These are phyloP conservation scores for Salpingus planirostris DNA, from an alignment of 2,888 invertebrate genomes.

Conservation along the genomic window DNA sequence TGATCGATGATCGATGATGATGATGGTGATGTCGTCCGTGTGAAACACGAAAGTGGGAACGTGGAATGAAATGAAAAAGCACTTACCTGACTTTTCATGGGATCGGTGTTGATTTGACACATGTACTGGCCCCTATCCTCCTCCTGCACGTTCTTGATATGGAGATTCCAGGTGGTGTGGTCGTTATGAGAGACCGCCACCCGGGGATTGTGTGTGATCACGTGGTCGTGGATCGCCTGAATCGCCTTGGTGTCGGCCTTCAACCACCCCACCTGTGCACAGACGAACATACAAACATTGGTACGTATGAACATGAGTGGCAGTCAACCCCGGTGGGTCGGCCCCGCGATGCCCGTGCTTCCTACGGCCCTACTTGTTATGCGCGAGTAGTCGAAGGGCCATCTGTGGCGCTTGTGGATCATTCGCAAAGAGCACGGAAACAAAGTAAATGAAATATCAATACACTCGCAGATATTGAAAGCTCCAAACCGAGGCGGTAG, in stretches of 20 bases:
- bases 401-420: constrained; percentile 25
- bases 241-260: constrained; percentile 89
- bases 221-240: constrained; percentile 86
- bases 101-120: constrained; percentile 93
- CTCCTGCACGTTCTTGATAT: constrained; percentile 76
- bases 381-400: constrained; percentile 21
- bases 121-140: constrained; percentile 86
- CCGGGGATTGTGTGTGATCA: constrained; percentile 84
- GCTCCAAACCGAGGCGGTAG: constrained; percentile 14
- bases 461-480: constrained; percentile 23
- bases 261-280: constrained; percentile 84
- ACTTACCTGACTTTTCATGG: constrained; percentile 86
- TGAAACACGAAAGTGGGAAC: neutral
- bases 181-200: constrained; percentile 79
- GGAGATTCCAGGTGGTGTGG: constrained; percentile 81
- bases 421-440: constrained; percentile 20
- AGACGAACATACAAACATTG: too few relatives aligned
- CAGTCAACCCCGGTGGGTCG: too few relatives aligned
- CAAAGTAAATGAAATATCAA: constrained; percentile 30
- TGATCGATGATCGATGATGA: constrained; percentile 6
- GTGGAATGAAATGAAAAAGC: constrained; percentile 4
- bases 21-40: too few relatives aligned
- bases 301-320: too few relatives aligned
- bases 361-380: constrained; percentile 30
- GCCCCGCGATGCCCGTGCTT: too few relatives aligned